These are phyloP conservation scores for Gnathonemus echidnorhynchus DNA, from an alignment of 2,113 vertebrate genomes.

Conservation along the genomic window DNA sequence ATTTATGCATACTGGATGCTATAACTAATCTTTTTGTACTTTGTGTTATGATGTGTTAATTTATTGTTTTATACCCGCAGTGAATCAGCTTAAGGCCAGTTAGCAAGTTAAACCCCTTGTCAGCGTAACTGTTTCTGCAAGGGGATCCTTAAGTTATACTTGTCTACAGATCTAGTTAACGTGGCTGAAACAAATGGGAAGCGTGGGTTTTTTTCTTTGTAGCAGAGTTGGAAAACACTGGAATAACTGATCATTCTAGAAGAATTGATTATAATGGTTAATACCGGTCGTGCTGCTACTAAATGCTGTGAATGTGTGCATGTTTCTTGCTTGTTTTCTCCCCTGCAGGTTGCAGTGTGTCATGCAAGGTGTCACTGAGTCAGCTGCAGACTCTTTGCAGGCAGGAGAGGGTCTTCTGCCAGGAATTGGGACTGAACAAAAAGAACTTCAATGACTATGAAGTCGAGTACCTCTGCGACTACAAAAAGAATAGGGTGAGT, in stretches of 20 bases:
- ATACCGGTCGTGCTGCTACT: neutral
- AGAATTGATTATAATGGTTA: neutral
- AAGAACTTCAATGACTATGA: slow-evolving; percentile 71
- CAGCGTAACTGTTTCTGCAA: neutral
- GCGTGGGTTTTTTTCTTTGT: neutral
- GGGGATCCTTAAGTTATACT: neutral
- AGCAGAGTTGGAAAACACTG: neutral
- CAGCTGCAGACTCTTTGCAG: slow-evolving; percentile 69
- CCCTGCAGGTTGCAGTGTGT: slow-evolving; percentile 60
- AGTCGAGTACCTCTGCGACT: slow-evolving; percentile 82
- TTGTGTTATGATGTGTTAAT: neutral
- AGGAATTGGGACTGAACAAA: slow-evolving; percentile 60
- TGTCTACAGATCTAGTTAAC: neutral
- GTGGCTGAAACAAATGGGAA: neutral
- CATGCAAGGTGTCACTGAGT: slow-evolving; percentile 63
- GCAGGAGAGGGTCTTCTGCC: slow-evolving; percentile 57
- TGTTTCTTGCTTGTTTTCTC: neutral
- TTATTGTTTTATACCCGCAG: neutral
- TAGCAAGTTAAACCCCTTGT: neutral
- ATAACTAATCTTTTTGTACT: neutral
- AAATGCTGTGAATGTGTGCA: neutral
- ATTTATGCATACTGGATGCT: neutral
- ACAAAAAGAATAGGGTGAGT: slow-evolving; percentile 63
- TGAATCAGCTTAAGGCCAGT: neutral
- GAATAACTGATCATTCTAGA: neutral